Evolutionary conservation across 2,113 vertebrate genomes (phyloP).

Genomic region (Scortum barcoo): DNA sequence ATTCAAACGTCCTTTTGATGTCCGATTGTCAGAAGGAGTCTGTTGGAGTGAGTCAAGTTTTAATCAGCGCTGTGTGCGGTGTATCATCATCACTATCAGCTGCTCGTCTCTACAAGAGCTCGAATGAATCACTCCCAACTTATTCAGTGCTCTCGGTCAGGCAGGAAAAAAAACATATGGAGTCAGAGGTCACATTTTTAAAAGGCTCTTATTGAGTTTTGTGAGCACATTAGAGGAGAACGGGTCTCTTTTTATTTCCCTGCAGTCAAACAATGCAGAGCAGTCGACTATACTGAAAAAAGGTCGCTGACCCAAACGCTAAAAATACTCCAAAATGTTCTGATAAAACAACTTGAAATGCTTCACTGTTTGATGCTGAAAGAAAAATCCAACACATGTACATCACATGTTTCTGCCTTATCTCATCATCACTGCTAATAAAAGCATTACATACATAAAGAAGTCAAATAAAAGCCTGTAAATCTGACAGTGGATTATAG

Average conservation of each 20-base stretch:
- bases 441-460: neutral
- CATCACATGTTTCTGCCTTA: too few species aligned
- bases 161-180: neutral
- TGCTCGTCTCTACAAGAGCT: neutral
- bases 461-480: neutral
- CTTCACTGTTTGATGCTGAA: too few species aligned
- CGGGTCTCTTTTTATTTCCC: neutral
- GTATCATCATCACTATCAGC: neutral
- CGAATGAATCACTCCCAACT: constrained; percentile 7
- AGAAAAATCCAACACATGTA: too few species aligned
- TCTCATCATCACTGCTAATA: neutral
- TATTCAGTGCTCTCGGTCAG: neutral
- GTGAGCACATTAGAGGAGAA: neutral
- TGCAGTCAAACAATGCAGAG: neutral
- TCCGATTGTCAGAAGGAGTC: neutral
- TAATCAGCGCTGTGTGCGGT: constrained; percentile 6
- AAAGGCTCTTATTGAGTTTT: constrained; percentile 7
- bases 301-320: too few species aligned
- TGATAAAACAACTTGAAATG: too few species aligned
- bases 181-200: constrained; percentile 16
- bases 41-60: constrained; percentile 11
- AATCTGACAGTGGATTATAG: neutral
- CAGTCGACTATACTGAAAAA: neutral
- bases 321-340: too few species aligned
- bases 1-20: constrained; percentile 1